Conservation (phyloP, 2,113 vertebrate genomes). For the Varanus komodoensis region DNA sequence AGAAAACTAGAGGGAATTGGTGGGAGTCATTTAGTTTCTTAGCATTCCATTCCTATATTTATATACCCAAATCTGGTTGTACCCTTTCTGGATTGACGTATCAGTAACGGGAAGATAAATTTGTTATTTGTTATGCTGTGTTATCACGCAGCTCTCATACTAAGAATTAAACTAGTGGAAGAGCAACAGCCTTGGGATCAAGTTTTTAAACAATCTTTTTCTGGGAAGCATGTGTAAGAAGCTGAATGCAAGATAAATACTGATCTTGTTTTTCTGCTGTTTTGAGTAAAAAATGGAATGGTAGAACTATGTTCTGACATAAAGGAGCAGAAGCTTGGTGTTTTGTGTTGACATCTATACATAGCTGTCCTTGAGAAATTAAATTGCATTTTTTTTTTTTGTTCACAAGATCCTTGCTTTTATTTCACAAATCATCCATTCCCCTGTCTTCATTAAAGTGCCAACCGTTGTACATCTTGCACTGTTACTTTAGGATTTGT, state of each 20-base stretch:
- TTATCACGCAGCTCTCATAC: neutral
- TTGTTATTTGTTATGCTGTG: neutral
- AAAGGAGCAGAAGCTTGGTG: neutral
- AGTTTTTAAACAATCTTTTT: neutral
- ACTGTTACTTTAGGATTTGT: neutral
- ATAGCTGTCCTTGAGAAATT: neutral
- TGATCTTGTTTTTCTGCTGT: neutral
- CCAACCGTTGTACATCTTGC: neutral
- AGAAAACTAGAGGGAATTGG: neutral
- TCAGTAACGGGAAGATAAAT: neutral
- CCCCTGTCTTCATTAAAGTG: constrained; percentile 14
- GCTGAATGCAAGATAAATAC: neutral
- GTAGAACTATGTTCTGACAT: neutral
- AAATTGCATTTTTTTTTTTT: constrained; percentile 16
- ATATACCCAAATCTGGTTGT: neutral
- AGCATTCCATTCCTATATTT: neutral
- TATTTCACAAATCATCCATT: neutral
- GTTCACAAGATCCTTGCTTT: neutral
- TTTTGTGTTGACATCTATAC: neutral
- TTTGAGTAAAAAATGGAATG: neutral
- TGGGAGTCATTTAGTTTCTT: neutral
- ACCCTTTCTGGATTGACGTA: neutral
- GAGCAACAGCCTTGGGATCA: neutral
- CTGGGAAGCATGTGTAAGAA: neutral
- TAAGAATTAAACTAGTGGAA: neutral